Evolutionary conservation across 2,113 vertebrate genomes (phyloP), one percentile per base, ranked within the genome.

Genomic region (Amblyornis subalaris): DNA sequence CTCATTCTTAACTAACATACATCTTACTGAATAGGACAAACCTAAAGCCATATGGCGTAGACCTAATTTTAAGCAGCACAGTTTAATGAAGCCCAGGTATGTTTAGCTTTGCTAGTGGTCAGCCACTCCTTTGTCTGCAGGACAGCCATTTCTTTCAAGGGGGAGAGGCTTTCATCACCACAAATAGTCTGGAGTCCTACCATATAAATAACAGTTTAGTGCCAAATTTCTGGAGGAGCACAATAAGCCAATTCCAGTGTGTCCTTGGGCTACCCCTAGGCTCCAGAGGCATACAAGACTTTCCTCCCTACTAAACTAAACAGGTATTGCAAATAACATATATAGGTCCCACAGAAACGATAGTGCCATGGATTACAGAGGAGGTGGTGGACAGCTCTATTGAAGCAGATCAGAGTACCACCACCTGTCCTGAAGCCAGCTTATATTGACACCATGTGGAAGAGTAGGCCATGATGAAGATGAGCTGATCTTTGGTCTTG

Each of bases 371-470:
- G 31, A 21, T 50, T 28, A 26, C 20, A 35, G 42, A 44, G 26
- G 18, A 64, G 33, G 40, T 22, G 29, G 45, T 31, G 50, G 54
- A 15, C 22, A 57, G 74, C 62, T 75, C 38, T 89, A 35, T 4
- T 66, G 48, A 81, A 77, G 55, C 22, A 88, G 29, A 5, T 44
- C 42, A 33, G 54, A 51, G 42, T 26, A 51, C 5, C 51, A 64
- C 2, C 55, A 36, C 40, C 29, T 53, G 11, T 64, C 17, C 42
- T 76, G 35, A 57, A 42, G 35, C 23, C 47, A 18, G 16, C 17
- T 31, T 74, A 24, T 54, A 51, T 8, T 72, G 58, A 31, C 61
- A 65, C 31, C 14, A 22, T 0, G 0, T 53, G 47, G 58, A 72
- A 45, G 28, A 70, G 14, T 15, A 73, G 73, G n/a, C 31, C 35